Base-by-base conservation (phyloP, 1,140 invertebrate species). In the Galleria mellonella region DNA sequence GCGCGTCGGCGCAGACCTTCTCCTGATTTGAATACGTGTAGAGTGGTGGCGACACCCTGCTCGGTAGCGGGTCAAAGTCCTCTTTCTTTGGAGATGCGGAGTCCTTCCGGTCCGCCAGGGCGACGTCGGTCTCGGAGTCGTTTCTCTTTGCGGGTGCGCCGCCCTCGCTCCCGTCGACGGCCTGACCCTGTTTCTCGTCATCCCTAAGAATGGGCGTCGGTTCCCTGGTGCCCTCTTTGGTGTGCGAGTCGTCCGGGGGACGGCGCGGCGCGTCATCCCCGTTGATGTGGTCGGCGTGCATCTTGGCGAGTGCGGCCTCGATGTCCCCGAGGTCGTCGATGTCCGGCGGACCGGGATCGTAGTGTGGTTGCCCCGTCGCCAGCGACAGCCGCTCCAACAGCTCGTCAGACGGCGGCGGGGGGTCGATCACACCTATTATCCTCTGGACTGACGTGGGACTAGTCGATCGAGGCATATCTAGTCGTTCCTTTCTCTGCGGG, bases 11-110 rank as follows among this genome's bases (percentile, higher is more conserved):
- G 27, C 64, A 58, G 42, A 67, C 52, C 55, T 90, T 91, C 51
- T 91, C 92, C 1, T 91, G 90, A 75, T 93, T 93, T 0, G 93
- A 93, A 57, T 94, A 94, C 0, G 92, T 93, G 63, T 93, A 94
- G 4, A 93, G 72, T 3, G 92, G 91, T 15, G 92, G 92, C 7
- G 91, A 91, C 29, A 91, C 88, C 54, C 92, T 87, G 48, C 92
- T 89, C 1, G 92, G 92, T 35, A 92, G 88, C 1, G 91, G 91
- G 65, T 93, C 92, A 46, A 88, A 87, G 47, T 88, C 87, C 28
- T 72, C 71, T 32, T 73, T 81, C 35, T 83, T 78, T 5, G 71
- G 59, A 10, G 54, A 15, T 35, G 9, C 12, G 11, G 11, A 27
- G 8, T 46, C 31, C 27, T 32, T 47, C 29, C 32, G 11, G 17